Conservation (phyloP, 2,113 vertebrate genomes). For the Corydoras maculifer region DNA sequence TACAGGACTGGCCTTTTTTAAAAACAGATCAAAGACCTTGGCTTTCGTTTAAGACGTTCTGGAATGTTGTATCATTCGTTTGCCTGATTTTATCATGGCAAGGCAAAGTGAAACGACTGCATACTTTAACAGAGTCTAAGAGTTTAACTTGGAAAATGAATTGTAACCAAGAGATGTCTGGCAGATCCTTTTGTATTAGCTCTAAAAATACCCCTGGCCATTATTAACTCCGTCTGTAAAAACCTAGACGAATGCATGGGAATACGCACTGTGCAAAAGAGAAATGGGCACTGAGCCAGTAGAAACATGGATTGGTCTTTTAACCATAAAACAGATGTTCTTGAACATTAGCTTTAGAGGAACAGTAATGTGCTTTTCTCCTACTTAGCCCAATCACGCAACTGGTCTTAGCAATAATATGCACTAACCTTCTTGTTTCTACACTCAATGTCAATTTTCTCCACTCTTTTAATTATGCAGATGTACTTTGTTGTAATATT, state of each 20-base stretch:
- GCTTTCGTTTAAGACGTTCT: no score
- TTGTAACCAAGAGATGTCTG: constrained; percentile 24
- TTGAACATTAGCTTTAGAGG: constrained; percentile 29
- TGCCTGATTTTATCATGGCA: background rate
- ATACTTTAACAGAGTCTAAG: constrained; percentile 3
- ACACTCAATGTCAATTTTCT: background rate
- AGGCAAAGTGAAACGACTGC: background rate
- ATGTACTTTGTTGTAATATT: no score
- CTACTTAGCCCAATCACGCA: constrained; percentile 29
- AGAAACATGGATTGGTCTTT: constrained; percentile 28
- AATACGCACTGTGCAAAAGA: constrained; percentile 23
- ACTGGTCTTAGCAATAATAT: constrained; percentile 17
- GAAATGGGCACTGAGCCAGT: background rate
- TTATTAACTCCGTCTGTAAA: constrained; percentile 41
- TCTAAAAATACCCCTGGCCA: constrained; percentile 28
- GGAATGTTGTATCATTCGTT: background rate
- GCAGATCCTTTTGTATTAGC: constrained; percentile 20
- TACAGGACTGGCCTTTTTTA: background rate
- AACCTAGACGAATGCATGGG: constrained; percentile 24
- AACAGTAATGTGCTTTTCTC: constrained; percentile 30
- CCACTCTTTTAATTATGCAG: no score
- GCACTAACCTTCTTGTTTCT: constrained; percentile 4
- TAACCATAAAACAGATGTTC: constrained; percentile 41
- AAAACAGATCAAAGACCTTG: background rate
- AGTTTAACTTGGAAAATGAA: constrained; percentile 18